Evolutionary conservation across 2,888 invertebrate genomes (phyloP).

Genomic region (Sinelater perroti): DNA sequence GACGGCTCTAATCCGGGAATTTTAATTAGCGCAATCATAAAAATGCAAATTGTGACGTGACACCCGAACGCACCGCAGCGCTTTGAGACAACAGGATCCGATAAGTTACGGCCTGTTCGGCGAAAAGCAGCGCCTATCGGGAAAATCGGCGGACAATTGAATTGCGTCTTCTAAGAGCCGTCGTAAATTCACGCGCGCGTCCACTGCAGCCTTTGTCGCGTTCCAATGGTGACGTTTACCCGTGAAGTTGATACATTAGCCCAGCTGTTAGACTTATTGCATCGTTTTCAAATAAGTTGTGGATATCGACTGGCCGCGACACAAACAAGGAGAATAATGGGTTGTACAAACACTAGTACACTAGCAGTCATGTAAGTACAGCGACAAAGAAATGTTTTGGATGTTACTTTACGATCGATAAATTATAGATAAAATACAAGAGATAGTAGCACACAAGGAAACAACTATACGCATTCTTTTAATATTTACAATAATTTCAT

Average conservation of each 20-base stretch:
- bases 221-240: conserved; percentile 19
- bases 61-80: background rate
- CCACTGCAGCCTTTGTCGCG: conserved; percentile 22
- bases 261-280: conserved; percentile 20
- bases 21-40: conserved; percentile 14
- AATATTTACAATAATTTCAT: no score
- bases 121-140: conserved; percentile 8
- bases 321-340: no score
- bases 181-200: conserved; percentile 25
- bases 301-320: background rate
- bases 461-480: no score
- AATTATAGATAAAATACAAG: no score
- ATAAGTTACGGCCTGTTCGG: background rate
- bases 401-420: no score
- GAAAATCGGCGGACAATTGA: conserved; percentile 10
- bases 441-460: no score
- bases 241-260: conserved; percentile 28
- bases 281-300: conserved; percentile 22
- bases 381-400: no score
- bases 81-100: conserved; percentile 5
- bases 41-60: conserved; percentile 18
- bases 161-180: conserved; percentile 8
- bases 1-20: conserved; percentile 4
- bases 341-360: no score
- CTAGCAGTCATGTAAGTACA: no score